Base-by-base conservation (phyloP, 2,888 invertebrate species). In the Agonum fuliginosum region DNA sequence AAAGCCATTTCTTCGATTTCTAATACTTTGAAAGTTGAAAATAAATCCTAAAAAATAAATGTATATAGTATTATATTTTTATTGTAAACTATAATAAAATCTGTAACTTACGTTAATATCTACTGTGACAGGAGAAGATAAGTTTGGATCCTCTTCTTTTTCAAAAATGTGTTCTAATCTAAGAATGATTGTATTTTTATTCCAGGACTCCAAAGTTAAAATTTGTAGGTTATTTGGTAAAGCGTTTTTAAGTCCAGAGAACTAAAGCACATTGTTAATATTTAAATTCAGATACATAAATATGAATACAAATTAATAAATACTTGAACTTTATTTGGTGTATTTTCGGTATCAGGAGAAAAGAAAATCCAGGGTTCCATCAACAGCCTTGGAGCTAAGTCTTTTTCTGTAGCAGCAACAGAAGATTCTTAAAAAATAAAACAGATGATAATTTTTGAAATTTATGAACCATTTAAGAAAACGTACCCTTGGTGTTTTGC, bases 1-100 rank as follows among this genome's bases (percentile, higher is more conserved):
- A 95, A 84, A 0, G 90, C 91, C 0, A 92, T 93, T 84, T 95
- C 95, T 72, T 87, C 87, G 0, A 92, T 85, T 0, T 88, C 85
- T 2, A 83, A 84, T 0, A 94, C 87, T 1, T 86, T 86, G 70
- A 94, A 87, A 65, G 87, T 85, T 0, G 88, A 86, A 48, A 95
- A 91, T 0, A 94, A 81, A 41, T 89, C 85, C 86, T 88, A 81
- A 19, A 83, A 83, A 70, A 30, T 6, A 34, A 41, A 20, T 12
- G 10, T 22, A 41, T 65, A 17, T 69, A 24, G 71, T 12, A 43
- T 3, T 12, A 43, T 12, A 43, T 14, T 17, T 3, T 51, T 17
- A 51, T 19, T 51, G 19, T 12, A 5, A 10, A 17, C 3, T 51
- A 17, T 17, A 37, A 37, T 54, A n/a, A 0, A 22, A 58, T 41